Base-by-base conservation (phyloP, 2,888 invertebrate genomes). In the Trachelus troglodyta region DNA sequence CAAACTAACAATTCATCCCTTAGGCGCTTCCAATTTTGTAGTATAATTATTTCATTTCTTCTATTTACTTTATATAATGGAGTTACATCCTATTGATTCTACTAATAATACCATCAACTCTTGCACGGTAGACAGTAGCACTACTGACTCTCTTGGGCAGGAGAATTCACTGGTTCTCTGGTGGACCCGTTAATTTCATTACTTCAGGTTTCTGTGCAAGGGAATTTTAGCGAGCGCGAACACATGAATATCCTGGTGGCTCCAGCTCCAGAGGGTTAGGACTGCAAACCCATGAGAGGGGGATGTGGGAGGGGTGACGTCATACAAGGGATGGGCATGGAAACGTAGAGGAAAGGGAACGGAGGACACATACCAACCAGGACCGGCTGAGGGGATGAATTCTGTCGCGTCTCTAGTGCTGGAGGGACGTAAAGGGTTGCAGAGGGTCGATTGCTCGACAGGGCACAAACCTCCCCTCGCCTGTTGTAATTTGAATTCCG, bases 401-500 rank as follows among this genome's bases (percentile, higher is more conserved):
- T 56, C 56, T 56, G 56, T 56, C 56, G 56, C 56, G 56, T 56
- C 56, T 56, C 56, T 56, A 56, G 56, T 56, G 56, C 56, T 56
- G 9, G 56, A 40, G 40, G 23, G 40, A 15, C 23, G 40, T 6
- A 40, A 15, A 40, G 40, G 40, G 40, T 40, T 40, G 56, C 56
- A 23, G 56, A 56, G 56, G 56, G 56, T 56, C 56, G 56, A 56
- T 56, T 56, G 56, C 56, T 56, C 56, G 56, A 9, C 56, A 56
- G 56, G 56, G 23, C 56, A 56, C 56, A 75, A 73, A 75, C 77
- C 34, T 79, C 69, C 69, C 81, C 79, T 77, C 77, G 71, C 71
- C 33, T 71, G 77, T 82, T 84, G 86, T 89, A 89, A 89, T 89
- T 89, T 89, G 87, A 89, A 89, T 89, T 88, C 89, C 89, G 86